These are phyloP conservation scores for Melanotaenia trifasciata DNA, from an alignment of 2,797 vertebrate species.

Conservation along the genomic window DNA sequence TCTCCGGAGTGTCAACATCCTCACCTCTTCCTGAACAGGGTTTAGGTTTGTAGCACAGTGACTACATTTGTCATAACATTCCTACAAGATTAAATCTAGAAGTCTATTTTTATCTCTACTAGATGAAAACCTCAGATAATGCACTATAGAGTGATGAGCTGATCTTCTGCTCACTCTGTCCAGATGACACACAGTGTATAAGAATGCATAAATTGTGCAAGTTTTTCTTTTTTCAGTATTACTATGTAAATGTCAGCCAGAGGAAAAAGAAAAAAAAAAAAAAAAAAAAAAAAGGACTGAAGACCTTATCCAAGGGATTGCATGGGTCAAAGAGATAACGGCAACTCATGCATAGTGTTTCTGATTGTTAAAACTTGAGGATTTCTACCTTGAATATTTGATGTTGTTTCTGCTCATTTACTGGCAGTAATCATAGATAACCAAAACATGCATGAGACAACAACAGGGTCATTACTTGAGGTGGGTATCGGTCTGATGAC, in stretches of 20 bases:
- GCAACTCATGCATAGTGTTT: slow-evolving; percentile 21
- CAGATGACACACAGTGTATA: slow-evolving; percentile 22
- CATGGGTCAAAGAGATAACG: slow-evolving; percentile 13
- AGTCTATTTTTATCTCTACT: slow-evolving; percentile 62
- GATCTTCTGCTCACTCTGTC: slow-evolving; percentile 16
- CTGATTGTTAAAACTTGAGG: slow-evolving; percentile 2
- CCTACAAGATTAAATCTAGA: slow-evolving; percentile 58
- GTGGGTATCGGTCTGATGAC: slow-evolving; percentile 42
- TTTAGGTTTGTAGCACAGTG: slow-evolving; percentile 51
- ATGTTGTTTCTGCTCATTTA: slow-evolving; percentile 63
- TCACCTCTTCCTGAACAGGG: slow-evolving; percentile 42
- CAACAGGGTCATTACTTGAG: slow-evolving; percentile 69
- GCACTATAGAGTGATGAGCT: slow-evolving; percentile 38
- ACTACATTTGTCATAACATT: slow-evolving; percentile 61
- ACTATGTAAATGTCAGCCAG: slow-evolving; percentile 23
- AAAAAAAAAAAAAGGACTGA: slow-evolving; percentile 36
- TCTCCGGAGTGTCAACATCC: slow-evolving; percentile 27
- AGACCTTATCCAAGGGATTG: slow-evolving; percentile 30
- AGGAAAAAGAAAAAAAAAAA: slow-evolving; percentile 27
- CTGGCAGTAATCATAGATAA: slow-evolving; percentile 64
- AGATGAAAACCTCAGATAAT: slow-evolving; percentile 61
- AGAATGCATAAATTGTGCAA: slow-evolving; percentile 9
- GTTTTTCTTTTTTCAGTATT: slow-evolving; percentile 37
- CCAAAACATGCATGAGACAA: slow-evolving; percentile 67
- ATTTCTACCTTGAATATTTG: slow-evolving; percentile 26